phyloP scores from a whole-genome alignment of 2,888 invertebrate species.

The Ernsta delagoae region DNA sequence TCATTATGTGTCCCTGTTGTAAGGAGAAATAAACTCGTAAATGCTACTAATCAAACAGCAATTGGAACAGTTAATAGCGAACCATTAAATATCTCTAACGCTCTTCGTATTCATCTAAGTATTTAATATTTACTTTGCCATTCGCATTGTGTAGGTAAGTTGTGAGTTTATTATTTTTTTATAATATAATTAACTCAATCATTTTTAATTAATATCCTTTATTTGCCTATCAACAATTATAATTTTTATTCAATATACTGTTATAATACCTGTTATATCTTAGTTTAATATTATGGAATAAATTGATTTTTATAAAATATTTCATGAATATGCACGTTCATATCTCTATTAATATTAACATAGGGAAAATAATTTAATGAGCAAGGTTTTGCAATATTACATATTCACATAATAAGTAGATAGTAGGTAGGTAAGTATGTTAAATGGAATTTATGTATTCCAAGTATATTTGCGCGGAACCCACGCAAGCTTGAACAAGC shows the following conservation, averaged over 20 bases:
- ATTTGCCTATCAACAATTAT: too few species aligned
- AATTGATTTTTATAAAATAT: too few species aligned
- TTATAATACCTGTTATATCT: too few species aligned
- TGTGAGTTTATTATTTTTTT: too few species aligned
- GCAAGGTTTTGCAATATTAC: too few species aligned
- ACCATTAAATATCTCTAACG: neutral
- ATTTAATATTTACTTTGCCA: neutral
- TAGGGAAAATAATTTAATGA: neutral
- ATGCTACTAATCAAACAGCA: slow-evolving; percentile 6
- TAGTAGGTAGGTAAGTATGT: neutral
- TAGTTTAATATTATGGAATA: too few species aligned
- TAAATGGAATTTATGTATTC: slow-evolving; percentile 14
- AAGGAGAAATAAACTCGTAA: neutral
- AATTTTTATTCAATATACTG: too few species aligned
- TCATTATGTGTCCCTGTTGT: slow-evolving; percentile 1
- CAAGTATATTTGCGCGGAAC: slow-evolving; percentile 14
- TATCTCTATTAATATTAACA: neutral
- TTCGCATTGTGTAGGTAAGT: too few species aligned
- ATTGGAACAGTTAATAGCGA: slow-evolving; percentile 2
- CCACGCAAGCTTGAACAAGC: slow-evolving; percentile 33
- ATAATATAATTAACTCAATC: too few species aligned
- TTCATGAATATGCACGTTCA: neutral
- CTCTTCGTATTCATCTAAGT: neutral
- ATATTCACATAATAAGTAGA: too few species aligned
- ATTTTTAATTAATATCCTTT: too few species aligned